Percentiles rank a stretch among this genome's conserved stretches.
Evolutionary conservation across 1,140 invertebrate species (phyloP).

Genomic region (Apis mellifera): DNA sequence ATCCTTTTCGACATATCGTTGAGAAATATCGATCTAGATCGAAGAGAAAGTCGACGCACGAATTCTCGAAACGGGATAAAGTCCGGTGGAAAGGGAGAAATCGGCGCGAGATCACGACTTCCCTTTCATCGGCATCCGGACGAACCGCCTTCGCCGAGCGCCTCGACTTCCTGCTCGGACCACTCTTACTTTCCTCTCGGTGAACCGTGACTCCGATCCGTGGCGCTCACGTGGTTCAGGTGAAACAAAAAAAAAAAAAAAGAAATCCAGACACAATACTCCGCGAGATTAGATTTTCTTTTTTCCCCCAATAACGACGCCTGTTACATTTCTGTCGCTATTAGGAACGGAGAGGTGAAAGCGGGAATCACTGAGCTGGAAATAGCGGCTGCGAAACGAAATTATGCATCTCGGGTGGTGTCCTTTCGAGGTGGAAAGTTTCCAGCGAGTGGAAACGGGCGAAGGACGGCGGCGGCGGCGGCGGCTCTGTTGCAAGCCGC

Average conservation of each 20-base stretch:
- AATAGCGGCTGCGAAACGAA: conserved; percentile 15
- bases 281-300: not conserved
- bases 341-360: conserved; percentile 8
- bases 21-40: not conserved
- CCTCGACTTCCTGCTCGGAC: conserved; percentile 71
- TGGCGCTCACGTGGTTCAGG: not conserved
- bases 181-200: conserved; percentile 76
- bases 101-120: conserved; percentile 64
- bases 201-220: conserved; percentile 66
- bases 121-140: conserved; percentile 78
- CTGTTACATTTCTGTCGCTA: not conserved
- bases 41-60: conserved; percentile 39
- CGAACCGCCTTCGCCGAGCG: conserved; percentile 66
- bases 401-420: conserved; percentile 25
- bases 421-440: conserved; percentile 23
- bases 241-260: not conserved
- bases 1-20: too few species aligned
- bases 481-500: conserved; percentile 3
- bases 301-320: not conserved
- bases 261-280: not conserved
- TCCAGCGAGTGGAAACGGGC: not conserved
- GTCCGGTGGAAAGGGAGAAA: conserved; percentile 28
- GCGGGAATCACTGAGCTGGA: conserved; percentile 20
- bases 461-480: conserved; percentile 20
- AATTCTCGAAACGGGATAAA: not conserved